Conservation (phyloP, 1,140 invertebrate genomes). For the Lasioglossum baleicum region DNA sequence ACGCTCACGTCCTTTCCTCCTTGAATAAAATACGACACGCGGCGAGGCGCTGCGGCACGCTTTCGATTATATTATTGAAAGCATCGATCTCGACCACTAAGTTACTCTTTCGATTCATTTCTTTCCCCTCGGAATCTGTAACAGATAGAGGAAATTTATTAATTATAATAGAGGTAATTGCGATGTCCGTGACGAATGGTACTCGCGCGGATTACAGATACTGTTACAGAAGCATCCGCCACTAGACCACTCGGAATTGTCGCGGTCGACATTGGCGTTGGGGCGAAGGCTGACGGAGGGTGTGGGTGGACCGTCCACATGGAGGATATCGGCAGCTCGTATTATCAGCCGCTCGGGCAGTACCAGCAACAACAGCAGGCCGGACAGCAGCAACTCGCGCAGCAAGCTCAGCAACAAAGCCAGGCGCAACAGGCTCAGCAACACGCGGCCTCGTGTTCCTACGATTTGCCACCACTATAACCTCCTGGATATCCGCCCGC, state of each 20-base stretch:
- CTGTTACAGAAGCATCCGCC: slow-evolving; percentile 27
- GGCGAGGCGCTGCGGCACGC: too few relatives aligned
- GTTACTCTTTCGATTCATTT: too few relatives aligned
- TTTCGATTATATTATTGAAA: too few relatives aligned
- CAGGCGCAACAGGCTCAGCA: too few relatives aligned
- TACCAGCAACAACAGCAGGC: slow-evolving; percentile 63
- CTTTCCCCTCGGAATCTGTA: too few relatives aligned
- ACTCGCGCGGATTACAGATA: slow-evolving; percentile 66
- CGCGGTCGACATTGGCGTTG: slow-evolving; percentile 20
- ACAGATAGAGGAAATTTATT: too few relatives aligned
- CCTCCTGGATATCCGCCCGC: slow-evolving; percentile 37
- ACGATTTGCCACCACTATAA: slow-evolving; percentile 54
- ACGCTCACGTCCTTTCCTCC: too few relatives aligned
- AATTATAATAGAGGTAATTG: slow-evolving; percentile 70
- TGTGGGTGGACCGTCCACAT: slow-evolving; percentile 3
- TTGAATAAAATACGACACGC: too few relatives aligned
- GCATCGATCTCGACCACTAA: too few relatives aligned
- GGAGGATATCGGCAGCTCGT: slow-evolving; percentile 59
- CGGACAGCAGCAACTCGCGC: slow-evolving; percentile 21
- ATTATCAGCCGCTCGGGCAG: slow-evolving; percentile 64
- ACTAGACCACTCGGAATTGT: slow-evolving; percentile 43
- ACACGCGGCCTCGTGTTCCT: slow-evolving; percentile 15
- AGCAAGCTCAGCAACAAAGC: too few relatives aligned
- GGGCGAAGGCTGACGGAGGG: background rate
- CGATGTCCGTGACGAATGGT: slow-evolving; percentile 70